Evolutionary conservation across 2,113 vertebrate genomes (phyloP), one percentile per base, ranked within the genome.

Genomic region (Laterallus jamaicensis): DNA sequence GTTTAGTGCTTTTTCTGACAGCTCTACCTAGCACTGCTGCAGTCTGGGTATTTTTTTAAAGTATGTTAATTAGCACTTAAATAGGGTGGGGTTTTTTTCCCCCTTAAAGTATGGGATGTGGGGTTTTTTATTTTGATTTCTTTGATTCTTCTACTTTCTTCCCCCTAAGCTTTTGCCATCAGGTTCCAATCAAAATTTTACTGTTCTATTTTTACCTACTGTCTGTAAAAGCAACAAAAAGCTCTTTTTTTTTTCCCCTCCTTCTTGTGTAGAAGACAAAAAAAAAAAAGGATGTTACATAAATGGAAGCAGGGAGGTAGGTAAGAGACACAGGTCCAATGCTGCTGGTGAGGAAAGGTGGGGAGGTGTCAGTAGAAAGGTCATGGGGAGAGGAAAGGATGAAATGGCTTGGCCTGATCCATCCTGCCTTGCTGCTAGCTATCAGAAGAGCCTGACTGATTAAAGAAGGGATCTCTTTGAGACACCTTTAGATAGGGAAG

Each of bases 11-110:
- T 95, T 95, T 95, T 94, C 93, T 96, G 95, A 96, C 94, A 97
- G 95, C 93, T 97, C 94, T 92, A 92, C 86, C 92, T 92, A 87
- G 86, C 47, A 15, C 88, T 90, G 85, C 90, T 96, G 94, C 94
- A 95, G 93, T 77, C 94, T 94, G 94, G 75, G 87, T 95, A 93
- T 95, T 96, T 95, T 95, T 95, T 95, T 91, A 73, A 95, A 93
- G 50, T 95, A 95, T 95, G 96, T 95, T 97, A 97, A 97, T 97
- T 94, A 95, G 78, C 94, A 96, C 87, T 96, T 95, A 95, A 95
- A 96, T 94, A 94, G 35, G 1, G 42, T 19, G 21, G 21, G 21
- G 11, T 28, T 31, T 21, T 83, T 71, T 42, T 66, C 76, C 60
- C 31, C 2, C 54, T 79, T 73, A 39, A 94, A 93, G 86, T 92